Conservation (phyloP, 2,797 vertebrate genomes). For the Todus mexicanus region DNA sequence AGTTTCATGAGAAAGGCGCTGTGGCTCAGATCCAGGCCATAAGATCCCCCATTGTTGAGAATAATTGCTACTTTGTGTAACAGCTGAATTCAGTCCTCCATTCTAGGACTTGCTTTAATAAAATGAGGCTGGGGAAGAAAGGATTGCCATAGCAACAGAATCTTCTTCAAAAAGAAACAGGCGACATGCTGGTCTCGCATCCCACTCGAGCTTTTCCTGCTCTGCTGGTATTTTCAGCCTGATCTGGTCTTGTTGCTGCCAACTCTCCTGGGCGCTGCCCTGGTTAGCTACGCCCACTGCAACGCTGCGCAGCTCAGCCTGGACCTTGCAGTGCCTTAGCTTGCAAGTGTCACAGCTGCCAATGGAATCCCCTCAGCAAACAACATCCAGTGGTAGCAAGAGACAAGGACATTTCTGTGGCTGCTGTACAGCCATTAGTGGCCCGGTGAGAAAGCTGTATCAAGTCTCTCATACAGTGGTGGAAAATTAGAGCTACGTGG, state of each 20-base stretch:
- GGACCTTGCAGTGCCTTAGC: neutral
- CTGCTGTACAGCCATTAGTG: neutral
- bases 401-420: neutral
- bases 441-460: neutral
- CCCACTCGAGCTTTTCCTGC: neutral
- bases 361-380: neutral
- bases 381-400: neutral
- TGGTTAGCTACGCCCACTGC: neutral
- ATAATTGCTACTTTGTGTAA: constrained; percentile 83
- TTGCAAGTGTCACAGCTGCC: neutral
- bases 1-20: constrained; percentile 71
- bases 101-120: constrained; percentile 73
- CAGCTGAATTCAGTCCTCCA: constrained; percentile 73
- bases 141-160: constrained; percentile 73
- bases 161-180: constrained; percentile 56
- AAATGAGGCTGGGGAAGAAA: constrained; percentile 64
- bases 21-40: constrained; percentile 68
- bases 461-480: neutral
- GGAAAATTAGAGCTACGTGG: neutral
- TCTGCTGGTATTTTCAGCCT: neutral
- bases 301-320: neutral
- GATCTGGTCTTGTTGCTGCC: neutral
- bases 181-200: neutral
- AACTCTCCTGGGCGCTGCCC: neutral
- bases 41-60: constrained; percentile 60